Evolutionary conservation across 2,888 invertebrate species (phyloP).

Genomic region (Drosophila atripex): DNA sequence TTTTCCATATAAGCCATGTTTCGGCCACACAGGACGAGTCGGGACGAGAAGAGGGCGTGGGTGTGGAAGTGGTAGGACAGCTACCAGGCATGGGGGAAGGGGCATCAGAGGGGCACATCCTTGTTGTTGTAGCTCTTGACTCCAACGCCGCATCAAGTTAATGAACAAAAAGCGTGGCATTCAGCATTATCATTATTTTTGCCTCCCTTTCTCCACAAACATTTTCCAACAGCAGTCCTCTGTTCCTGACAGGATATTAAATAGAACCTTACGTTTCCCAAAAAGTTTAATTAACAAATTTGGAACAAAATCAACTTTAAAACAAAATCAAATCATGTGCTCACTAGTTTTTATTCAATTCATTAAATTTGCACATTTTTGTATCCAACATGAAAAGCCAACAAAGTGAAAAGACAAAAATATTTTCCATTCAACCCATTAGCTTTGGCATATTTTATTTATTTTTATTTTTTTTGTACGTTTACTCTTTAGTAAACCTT

Average conservation of each 20-base stretch:
- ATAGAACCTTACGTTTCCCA: constrained; percentile 66
- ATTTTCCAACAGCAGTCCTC: constrained; percentile 10
- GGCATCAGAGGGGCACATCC: constrained; percentile 29
- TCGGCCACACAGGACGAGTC: constrained; percentile 1
- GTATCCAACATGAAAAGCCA: not conserved
- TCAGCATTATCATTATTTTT: constrained; percentile 51
- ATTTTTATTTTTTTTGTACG: no score
- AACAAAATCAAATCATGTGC: constrained; percentile 18
- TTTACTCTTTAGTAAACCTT: no score
- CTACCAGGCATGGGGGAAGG: not conserved
- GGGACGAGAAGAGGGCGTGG: constrained; percentile 3
- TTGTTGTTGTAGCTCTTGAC: constrained; percentile 49
- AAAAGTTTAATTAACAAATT: constrained; percentile 71
- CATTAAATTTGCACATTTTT: not conserved
- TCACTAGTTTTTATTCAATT: not conserved
- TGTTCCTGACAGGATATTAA: constrained; percentile 70
- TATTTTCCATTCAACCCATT: not conserved
- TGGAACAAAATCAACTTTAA: constrained; percentile 63
- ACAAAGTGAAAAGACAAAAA: not conserved
- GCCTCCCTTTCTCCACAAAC: constrained; percentile 10
- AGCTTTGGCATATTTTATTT: no score
- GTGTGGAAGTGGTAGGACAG: constrained; percentile 20
- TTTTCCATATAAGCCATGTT: constrained; percentile 45
- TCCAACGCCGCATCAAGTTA: constrained; percentile 43
- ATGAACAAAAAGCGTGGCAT: constrained; percentile 65